These are phyloP conservation scores for Hirudo medicinalis DNA, from an alignment of 1,140 invertebrate genomes.

Conservation along the genomic window DNA sequence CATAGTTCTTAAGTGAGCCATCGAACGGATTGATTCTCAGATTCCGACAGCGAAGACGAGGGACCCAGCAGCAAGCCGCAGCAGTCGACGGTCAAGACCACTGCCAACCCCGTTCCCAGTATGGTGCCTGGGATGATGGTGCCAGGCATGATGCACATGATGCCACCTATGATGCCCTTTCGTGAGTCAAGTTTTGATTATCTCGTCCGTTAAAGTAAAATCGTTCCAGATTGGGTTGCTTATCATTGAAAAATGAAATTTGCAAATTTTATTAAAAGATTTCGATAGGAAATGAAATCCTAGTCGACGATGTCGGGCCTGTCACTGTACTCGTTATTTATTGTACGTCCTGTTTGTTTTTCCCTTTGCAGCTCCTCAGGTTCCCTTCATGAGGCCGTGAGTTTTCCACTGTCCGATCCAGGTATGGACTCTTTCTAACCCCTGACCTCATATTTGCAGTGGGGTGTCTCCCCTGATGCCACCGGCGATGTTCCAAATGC, in stretches of 20 bases:
- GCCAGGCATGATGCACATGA: background rate
- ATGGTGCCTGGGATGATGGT: background rate
- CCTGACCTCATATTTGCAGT: background rate
- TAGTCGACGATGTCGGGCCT: no score
- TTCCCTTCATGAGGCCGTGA: conserved; percentile 10
- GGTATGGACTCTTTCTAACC: no score
- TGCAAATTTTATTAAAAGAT: no score
- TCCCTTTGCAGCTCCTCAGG: background rate
- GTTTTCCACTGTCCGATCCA: background rate
- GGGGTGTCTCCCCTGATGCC: background rate
- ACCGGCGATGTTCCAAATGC: background rate
- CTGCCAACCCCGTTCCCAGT: no score
- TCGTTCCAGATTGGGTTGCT: no score
- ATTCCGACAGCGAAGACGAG: conserved; percentile 1
- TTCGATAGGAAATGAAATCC: no score
- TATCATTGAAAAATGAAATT: no score
- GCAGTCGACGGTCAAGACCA: background rate
- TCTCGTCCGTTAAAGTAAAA: background rate
- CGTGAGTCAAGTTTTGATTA: background rate
- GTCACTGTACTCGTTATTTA: no score
- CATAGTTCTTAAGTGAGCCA: no score
- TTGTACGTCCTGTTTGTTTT: no score
- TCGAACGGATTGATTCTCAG: background rate
- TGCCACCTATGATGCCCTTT: background rate
- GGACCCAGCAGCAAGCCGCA: background rate